Base-by-base conservation (phyloP, 2,113 vertebrate species). In the Entomyzon cyanotis region DNA sequence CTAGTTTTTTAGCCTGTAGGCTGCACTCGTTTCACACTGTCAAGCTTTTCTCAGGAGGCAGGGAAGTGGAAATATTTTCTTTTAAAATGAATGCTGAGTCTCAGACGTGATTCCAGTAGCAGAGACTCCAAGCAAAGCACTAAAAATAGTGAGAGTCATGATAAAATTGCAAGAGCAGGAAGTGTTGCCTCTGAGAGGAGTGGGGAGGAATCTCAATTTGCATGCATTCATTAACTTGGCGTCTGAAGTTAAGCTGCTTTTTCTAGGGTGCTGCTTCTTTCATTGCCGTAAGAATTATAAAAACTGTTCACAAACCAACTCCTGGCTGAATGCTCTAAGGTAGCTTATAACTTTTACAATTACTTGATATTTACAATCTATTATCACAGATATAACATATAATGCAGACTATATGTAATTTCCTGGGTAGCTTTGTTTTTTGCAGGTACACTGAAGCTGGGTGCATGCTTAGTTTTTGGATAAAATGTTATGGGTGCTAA, bases 361-460 rank as follows among this genome's bases (percentile, higher is more conserved):
- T 60, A 55, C 28, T 63, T 53, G 13, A 15, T 65, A 23, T 81
- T 74, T 77, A 15, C 35, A 90, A 10, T 52, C 78, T 5, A 3
- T 82, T 83, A 24, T 50, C 84, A 37, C 64, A 96, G 22, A 52
- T 78, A 15, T 63, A 49, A 49, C 5, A 5, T 8, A 5, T 39
- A 30, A 63, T 80, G 76, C 9, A 33, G 19, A n/a, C 79, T 63
- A 44, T 55, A 60, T 67, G 9, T 65, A 3, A 50, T 80, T 84
- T 87, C 28, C 64, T 56, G 35, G 4, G 15, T 21, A 2, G 14
- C 8, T 84, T 68, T 83, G 63, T n/a, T 98, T 95, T 97, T 97
- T 97, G 83, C 98, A 98, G 87, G 97, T 98, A 90, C 96, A 93
- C 87, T 98, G 97, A 86, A 98, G 98, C 84, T 98, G 96, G 84